These are phyloP conservation scores for Crioceris asparagi DNA, from an alignment of 2,888 invertebrate species.

Conservation along the genomic window DNA sequence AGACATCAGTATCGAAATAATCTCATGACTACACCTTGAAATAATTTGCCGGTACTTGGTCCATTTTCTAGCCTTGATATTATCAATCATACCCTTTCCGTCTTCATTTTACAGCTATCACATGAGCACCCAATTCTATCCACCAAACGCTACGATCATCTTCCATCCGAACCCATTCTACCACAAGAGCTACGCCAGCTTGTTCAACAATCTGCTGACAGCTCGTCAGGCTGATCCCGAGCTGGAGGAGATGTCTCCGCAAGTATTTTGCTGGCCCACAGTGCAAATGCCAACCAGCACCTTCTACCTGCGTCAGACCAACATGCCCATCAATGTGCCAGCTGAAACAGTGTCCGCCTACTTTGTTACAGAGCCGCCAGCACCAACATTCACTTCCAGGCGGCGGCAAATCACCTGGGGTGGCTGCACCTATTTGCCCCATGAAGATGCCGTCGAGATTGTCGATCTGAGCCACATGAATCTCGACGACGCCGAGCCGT, in stretches of 20 bases:
- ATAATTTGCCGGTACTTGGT: too few species aligned
- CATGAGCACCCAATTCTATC: constrained; percentile 18
- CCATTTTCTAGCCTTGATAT: too few species aligned
- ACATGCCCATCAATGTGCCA: constrained; percentile 14
- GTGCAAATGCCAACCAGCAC: constrained; percentile 20
- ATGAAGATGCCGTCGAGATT: too few species aligned
- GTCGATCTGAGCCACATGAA: too few species aligned
- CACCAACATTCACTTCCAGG: too few species aligned
- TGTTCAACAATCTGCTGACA: constrained; percentile 16
- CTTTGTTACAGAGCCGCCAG: too few species aligned
- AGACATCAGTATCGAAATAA: too few species aligned
- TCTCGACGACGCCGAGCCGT: too few species aligned
- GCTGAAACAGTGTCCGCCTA: constrained; percentile 11
- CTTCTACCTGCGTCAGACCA: constrained; percentile 16
- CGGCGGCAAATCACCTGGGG: too few species aligned
- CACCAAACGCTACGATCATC: constrained; percentile 15
- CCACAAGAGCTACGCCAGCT: constrained; percentile 17
- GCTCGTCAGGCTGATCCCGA: constrained; percentile 9
- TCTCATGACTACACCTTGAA: too few species aligned
- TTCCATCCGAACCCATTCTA: constrained; percentile 23
- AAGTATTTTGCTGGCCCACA: constrained; percentile 10
- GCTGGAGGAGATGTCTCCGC: constrained; percentile 5
- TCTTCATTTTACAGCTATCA: constrained; percentile 16
- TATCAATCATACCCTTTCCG: too few species aligned
- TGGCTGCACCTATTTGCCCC: too few species aligned